These are phyloP conservation scores for Butorides virescens DNA, from an alignment of 2,113 vertebrate genomes.

Conservation along the genomic window DNA sequence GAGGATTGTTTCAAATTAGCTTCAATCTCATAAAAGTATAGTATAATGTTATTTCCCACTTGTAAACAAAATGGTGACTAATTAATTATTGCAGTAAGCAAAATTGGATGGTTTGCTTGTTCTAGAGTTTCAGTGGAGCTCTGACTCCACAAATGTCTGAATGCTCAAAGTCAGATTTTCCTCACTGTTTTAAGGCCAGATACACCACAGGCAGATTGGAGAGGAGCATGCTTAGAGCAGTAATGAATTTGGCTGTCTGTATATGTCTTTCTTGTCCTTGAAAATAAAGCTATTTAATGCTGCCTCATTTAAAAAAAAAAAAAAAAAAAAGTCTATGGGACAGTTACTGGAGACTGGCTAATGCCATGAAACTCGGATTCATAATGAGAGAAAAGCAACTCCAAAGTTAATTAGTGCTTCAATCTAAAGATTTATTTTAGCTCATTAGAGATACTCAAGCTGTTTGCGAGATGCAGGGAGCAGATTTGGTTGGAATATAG, in stretches of 20 bases:
- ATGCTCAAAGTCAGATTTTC: not conserved
- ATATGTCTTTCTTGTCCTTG: not conserved
- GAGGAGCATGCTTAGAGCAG: not conserved
- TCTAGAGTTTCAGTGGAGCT: not conserved
- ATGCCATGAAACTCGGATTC: not conserved
- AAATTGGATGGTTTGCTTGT: not conserved
- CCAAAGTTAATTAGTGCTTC: slow-evolving; percentile 58
- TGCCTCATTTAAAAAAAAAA: not conserved
- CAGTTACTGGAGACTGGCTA: not conserved
- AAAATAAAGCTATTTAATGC: not conserved
- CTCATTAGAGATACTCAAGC: slow-evolving; percentile 61
- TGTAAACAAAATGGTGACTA: slow-evolving; percentile 50
- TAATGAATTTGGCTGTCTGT: not conserved
- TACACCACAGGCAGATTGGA: not conserved
- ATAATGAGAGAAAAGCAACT: slow-evolving; percentile 1
- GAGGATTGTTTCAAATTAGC: slow-evolving; percentile 57
- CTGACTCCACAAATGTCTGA: not conserved
- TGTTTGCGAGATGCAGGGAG: slow-evolving; percentile 44
- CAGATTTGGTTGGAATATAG: slow-evolving; percentile 54
- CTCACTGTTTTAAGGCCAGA: not conserved
- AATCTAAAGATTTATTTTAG: slow-evolving; percentile 46
- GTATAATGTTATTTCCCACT: slow-evolving; percentile 44
- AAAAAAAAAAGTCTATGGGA: not conserved
- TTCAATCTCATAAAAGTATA: slow-evolving; percentile 35
- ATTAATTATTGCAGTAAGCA: slow-evolving; percentile 33